Base-by-base conservation (phyloP, 2,888 invertebrate genomes). In the Nipponacmea schrenckii region DNA sequence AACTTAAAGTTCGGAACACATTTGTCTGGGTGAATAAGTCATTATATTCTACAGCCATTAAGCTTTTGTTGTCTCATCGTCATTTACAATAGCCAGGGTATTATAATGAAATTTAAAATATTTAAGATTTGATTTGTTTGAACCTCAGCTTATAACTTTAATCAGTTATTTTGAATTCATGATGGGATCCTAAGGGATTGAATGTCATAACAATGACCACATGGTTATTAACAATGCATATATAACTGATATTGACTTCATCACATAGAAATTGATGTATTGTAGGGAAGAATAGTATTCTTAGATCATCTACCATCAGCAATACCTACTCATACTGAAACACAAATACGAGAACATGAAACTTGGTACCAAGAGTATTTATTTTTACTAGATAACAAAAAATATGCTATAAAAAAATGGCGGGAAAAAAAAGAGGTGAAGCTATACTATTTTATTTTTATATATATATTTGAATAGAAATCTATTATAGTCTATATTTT, bases 371-470 rank as follows among this genome's bases (percentile, higher is more conserved):
- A 84, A 71, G 84, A 86, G 67, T 88, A 86, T 70, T 74, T 84
- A 5, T 80, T 77, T 62, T 78, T 87, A 7, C 86, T 84, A 73
- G 86, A 87, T 48, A 79, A 78, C 65, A 89, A 89, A 77, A 88
- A 88, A 80, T 83, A 85, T 71, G 86, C 87, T 20, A 88, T 89
- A 46, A 83, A 83, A 73, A 80, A 82, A 69, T 89, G 89, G 89
- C 83, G 84, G 67, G 83, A 85, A 48, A 81, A 81, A 73, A 88
- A 83, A 78, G 84, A 86, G 83, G 88, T 88, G 68, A 74, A 64
- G 27, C 68, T 27, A n/a, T 56, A 12, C 17, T 44, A 17, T 44
- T 27, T n/a, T 10, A 17, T 44, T 26, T 17, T n/a, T 12, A 26
- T 63, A n/a, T 24, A n/a, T 15, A n/a, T n/a, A n/a, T n/a, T n/a